Conservation (phyloP, 2,113 vertebrate genomes). For the Microcebus lehilahytsara region DNA sequence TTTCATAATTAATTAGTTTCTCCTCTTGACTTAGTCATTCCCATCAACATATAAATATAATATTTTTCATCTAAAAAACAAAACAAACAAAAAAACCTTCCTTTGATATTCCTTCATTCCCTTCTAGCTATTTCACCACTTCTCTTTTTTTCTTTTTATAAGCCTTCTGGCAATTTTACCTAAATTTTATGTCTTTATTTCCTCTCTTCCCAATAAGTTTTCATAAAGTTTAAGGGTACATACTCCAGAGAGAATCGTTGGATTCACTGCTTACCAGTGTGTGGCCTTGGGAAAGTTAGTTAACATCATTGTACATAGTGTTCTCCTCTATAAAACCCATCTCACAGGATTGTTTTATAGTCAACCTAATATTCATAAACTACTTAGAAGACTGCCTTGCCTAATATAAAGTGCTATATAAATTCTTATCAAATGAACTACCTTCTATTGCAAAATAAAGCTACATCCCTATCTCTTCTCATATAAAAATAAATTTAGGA, state of each 20-base stretch:
- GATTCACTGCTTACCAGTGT: neutral
- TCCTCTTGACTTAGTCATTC: neutral
- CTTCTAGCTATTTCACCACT: neutral
- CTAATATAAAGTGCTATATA: neutral
- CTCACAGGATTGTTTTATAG: neutral
- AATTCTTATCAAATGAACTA: neutral
- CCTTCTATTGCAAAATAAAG: neutral
- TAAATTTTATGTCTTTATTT: neutral
- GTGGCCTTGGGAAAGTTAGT: neutral
- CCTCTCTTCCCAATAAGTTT: neutral
- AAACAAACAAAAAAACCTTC: neutral
- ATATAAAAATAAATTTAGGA: neutral
- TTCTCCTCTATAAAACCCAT: neutral
- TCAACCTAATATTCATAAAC: neutral
- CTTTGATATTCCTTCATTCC: neutral
- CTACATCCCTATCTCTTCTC: neutral
- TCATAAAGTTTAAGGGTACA: neutral
- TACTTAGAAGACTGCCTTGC: neutral
- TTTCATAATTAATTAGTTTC: neutral
- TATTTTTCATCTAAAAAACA: neutral
- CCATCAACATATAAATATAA: neutral
- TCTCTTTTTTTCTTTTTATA: neutral
- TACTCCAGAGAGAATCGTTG: neutral
- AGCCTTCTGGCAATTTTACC: neutral
- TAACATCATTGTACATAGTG: neutral